Evolutionary conservation across 2,888 invertebrate genomes (phyloP).

Genomic region (Yponomeuta evonymella): DNA sequence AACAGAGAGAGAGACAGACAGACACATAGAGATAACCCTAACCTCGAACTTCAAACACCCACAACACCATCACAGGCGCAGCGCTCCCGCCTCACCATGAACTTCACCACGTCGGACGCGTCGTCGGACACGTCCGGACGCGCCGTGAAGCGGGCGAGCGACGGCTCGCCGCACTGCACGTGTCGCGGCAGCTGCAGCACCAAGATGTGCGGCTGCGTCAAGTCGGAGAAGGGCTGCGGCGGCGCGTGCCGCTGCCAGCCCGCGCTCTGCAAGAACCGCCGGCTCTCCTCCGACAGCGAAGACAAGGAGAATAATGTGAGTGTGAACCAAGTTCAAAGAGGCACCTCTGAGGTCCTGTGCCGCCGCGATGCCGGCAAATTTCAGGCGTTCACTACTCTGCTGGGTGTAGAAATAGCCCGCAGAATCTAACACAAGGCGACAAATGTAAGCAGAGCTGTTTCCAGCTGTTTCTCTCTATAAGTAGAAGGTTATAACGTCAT

Average conservation of each 20-base stretch:
- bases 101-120: slow-evolving; percentile 40
- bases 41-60: too few species aligned
- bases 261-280: slow-evolving; percentile 54
- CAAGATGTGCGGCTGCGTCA: slow-evolving; percentile 78
- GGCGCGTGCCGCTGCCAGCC: slow-evolving; percentile 71
- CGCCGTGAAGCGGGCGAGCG: slow-evolving; percentile 26
- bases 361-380: too few species aligned
- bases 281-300: slow-evolving; percentile 42
- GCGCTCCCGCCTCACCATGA: slow-evolving; percentile 56
- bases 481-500: too few species aligned
- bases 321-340: neutral
- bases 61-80: slow-evolving; percentile 41
- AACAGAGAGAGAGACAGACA: too few species aligned
- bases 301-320: slow-evolving; percentile 47
- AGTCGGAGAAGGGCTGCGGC: slow-evolving; percentile 60
- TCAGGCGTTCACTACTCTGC: too few species aligned
- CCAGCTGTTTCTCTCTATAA: too few species aligned
- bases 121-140: slow-evolving; percentile 20
- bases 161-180: slow-evolving; percentile 76
- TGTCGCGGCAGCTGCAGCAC: slow-evolving; percentile 78
- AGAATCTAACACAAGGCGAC: too few species aligned
- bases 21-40: too few species aligned
- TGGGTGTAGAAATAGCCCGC: too few species aligned
- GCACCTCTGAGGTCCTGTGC: too few species aligned
- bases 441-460: too few species aligned